These are phyloP conservation scores for Drosophila ezoana DNA, from an alignment of 2,888 invertebrate species.

Conservation along the genomic window DNA sequence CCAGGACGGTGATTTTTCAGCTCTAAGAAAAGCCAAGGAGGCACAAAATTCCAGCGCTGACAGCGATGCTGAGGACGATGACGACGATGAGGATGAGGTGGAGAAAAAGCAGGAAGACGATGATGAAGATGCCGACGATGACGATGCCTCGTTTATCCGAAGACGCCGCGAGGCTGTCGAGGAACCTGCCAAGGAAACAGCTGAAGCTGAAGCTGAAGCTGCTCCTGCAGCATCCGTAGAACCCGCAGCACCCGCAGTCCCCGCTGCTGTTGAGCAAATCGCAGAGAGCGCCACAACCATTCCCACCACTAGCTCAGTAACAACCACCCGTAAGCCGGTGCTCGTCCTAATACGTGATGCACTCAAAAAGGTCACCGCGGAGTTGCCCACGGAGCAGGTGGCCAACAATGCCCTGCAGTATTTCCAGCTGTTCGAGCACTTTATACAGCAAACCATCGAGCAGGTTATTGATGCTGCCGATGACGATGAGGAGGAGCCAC, in stretches of 20 bases:
- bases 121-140: constrained; percentile 54
- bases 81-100: constrained; percentile 61
- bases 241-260: background rate
- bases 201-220: constrained; percentile 15
- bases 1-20: constrained; percentile 31
- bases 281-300: constrained; percentile 35
- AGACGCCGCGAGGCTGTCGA: constrained; percentile 62
- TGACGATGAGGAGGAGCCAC: constrained; percentile 75
- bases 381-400: constrained; percentile 81
- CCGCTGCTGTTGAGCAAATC: constrained; percentile 20
- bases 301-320: constrained; percentile 27
- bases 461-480: constrained; percentile 81
- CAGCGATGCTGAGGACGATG: constrained; percentile 69
- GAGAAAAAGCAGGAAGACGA: constrained; percentile 44
- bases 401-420: constrained; percentile 83
- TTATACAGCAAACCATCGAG: constrained; percentile 82
- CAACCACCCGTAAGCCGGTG: constrained; percentile 76
- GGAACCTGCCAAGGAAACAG: constrained; percentile 23
- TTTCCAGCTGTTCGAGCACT: constrained; percentile 83
- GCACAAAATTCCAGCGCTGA: constrained; percentile 42
- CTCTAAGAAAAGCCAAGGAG: constrained; percentile 23
- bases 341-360: constrained; percentile 82
- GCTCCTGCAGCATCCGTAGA: constrained; percentile 2
- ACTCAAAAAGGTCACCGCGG: constrained; percentile 82
- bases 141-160: constrained; percentile 49